Percentiles rank a stretch among this genome's conserved stretches.
Evolutionary conservation across 1,140 invertebrate species (phyloP).

Genomic region (Cydia fagiglandana): DNA sequence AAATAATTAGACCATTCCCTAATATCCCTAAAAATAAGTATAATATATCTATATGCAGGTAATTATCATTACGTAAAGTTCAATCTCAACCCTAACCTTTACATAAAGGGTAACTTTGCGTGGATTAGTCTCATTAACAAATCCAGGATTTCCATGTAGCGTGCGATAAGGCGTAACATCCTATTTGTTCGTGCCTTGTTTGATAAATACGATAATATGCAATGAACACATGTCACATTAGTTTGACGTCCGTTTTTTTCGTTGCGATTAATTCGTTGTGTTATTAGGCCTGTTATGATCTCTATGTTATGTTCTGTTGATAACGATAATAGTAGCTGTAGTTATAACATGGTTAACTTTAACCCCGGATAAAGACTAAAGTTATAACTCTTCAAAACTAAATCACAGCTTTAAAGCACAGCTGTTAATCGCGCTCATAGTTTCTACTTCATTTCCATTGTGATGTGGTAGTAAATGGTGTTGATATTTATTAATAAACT

Average conservation of each 20-base stretch:
- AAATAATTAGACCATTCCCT: too few species aligned
- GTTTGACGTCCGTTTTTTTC: neutral
- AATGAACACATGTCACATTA: neutral
- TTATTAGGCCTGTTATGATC: too few species aligned
- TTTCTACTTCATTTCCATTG: neutral
- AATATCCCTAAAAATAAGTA: too few species aligned
- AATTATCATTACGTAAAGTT: constrained; percentile 1
- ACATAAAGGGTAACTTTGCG: constrained; percentile 16
- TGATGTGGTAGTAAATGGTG: neutral
- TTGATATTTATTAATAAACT: too few species aligned
- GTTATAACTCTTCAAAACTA: neutral
- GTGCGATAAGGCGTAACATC: neutral
- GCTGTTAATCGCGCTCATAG: neutral
- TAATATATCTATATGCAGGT: too few species aligned
- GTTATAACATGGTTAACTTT: too few species aligned
- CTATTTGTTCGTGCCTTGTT: neutral
- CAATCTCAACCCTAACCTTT: constrained; percentile 2
- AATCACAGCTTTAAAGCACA: neutral
- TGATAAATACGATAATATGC: neutral
- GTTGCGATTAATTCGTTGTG: too few species aligned
- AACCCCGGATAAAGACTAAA: too few species aligned
- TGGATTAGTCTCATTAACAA: constrained; percentile 18
- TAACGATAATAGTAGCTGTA: too few species aligned
- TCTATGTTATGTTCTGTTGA: too few species aligned
- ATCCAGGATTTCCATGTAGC: neutral